Base-by-base conservation (phyloP, 2,888 invertebrate species). In the Dasypolia templi region DNA sequence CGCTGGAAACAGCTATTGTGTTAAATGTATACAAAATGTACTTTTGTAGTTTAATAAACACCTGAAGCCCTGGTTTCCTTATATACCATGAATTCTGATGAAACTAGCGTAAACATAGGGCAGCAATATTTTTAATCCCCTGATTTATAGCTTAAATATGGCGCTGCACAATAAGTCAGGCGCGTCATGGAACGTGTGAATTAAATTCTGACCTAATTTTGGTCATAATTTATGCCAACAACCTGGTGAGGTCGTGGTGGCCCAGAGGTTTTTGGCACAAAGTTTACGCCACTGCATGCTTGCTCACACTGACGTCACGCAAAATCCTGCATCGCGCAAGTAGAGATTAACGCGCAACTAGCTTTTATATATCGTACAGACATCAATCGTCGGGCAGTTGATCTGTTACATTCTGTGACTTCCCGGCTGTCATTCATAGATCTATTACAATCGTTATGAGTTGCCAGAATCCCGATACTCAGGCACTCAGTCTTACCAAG, bases 161-260 rank as follows among this genome's bases (percentile, higher is more conserved):
- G 77, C 68, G 62, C 46, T 71, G 44, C 1, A 59, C 19, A 39
- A 78, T 83, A 81, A 81, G 83, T 83, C 83, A 79, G 44, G 22
- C 26, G 5, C 62, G 55, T 55, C 67, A 70, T 75, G 74, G 61
- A 65, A 68, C 67, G 64, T 74, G 75, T 79, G 70, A 72, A 84
- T 82, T 83, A 83, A 83, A 81, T 81, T 72, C 49, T 81, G 83
- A 83, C 73, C 76, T 81, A 76, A 83, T 79, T 83, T 61, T 56
- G 32, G 19, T 29, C 55, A 44, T 58, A 53, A 55, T 75, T 80
- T 80, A 51, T 26, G 70, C 11, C 32, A 58, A 22, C 32, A 53
- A 32, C 3, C 22, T 67, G 39, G 32, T 19, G 19, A 64, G 22
- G 17, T 53, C 39, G 19, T 53, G 14, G 6, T 19, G 19, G 5